Base-by-base conservation (phyloP, 2,888 invertebrate genomes). In the Flexamia atlantica region DNA sequence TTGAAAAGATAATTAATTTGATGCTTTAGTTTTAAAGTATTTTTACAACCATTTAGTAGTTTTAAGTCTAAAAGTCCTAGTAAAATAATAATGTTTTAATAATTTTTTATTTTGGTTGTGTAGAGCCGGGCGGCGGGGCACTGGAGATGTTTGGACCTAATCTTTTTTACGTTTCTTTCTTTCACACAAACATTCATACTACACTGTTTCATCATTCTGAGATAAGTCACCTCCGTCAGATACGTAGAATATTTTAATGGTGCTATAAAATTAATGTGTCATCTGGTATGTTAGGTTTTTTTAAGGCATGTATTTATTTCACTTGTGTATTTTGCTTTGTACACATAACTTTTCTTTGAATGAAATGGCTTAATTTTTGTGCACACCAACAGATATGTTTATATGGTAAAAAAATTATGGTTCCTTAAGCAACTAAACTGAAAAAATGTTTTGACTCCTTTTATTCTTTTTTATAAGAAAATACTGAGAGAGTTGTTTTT, bases 141-240 rank as follows among this genome's bases (percentile, higher is more conserved):
- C 40, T 76, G 76, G 50, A 28, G 42, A 50, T 17, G 46, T 50
- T 9, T 30, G 25, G 46, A 76, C 50, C 50, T 46, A 40, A 70
- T 40, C 70, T 70, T 70, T 70, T 36, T 70, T 70, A 40, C 70
- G 70, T 70, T 70, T 70, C 70, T 36, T 76, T 36, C 76, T 28
- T 46, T 76, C 76, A 76, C 76, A 76, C 76, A 46, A 40, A 76
- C 76, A 76, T 76, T 76, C 76, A 42, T 72, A 72, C 72, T 76
- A 50, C 76, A 76, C 76, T 76, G 72, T 72, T 30, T 17, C 76
- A 76, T 76, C 76, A 76, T 76, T 46, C 28, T 23, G 68, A 68
- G 68, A 68, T 68, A 30, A 68, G 68, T 68, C 68, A 68, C 32
- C 32, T n/a, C 25, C 25, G 23, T 20, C 23, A 20, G 57, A 23